Evolutionary conservation across 2,797 vertebrate species (phyloP).

Genomic region (Hirundo rustica): DNA sequence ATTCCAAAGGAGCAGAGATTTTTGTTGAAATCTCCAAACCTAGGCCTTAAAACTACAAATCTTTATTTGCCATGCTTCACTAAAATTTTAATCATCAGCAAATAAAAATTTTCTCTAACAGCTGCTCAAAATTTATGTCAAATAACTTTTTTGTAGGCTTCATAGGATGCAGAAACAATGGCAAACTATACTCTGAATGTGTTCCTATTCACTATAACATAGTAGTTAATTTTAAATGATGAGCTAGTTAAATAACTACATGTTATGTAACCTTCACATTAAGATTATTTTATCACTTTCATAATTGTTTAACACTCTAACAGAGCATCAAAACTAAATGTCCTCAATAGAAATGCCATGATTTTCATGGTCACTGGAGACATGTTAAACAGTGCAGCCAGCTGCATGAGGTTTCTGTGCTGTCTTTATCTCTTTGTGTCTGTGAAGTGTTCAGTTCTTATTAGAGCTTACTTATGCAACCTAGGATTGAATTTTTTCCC

Average conservation of each 20-base stretch:
- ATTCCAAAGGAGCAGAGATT: not conserved
- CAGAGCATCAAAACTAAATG: not conserved
- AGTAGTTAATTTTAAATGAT: not conserved
- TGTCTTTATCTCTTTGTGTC: constrained; percentile 25
- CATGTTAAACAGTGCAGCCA: not conserved
- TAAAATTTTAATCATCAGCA: not conserved
- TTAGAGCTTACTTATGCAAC: constrained; percentile 15
- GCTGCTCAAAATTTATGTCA: not conserved
- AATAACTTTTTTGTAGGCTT: not conserved
- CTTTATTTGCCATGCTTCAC: not conserved
- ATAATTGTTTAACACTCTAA: not conserved
- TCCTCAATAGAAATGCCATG: not conserved
- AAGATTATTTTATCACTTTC: not conserved
- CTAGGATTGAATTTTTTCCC: not conserved
- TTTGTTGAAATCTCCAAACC: not conserved
- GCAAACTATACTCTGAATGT: not conserved
- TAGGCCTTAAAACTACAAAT: not conserved
- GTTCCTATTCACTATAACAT: not conserved
- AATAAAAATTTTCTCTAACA: not conserved
- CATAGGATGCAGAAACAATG: not conserved
- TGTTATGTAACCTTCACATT: not conserved
- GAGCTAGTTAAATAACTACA: not conserved
- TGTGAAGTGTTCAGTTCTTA: constrained; percentile 9
- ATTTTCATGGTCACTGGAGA: constrained; percentile 15
- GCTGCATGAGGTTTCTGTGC: not conserved